Percentiles rank a stretch among this genome's conserved stretches.
Evolutionary conservation across 2,888 invertebrate genomes (phyloP).

Genomic region (Morpho helenor): DNA sequence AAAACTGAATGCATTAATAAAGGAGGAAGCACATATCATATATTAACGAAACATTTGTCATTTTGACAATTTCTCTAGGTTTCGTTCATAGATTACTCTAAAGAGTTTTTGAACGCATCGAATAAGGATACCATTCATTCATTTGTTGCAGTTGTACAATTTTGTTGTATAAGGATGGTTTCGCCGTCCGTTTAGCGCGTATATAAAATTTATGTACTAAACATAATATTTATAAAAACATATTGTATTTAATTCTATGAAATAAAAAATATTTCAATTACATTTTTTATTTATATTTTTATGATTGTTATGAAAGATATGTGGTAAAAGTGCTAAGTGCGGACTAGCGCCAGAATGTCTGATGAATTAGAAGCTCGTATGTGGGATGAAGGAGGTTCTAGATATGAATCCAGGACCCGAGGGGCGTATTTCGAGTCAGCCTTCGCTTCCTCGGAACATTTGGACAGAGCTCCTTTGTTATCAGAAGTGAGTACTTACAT

Average conservation of each 20-base stretch:
- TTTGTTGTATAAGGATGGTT: slow-evolving; percentile 1
- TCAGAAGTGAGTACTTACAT: slow-evolving; percentile 53
- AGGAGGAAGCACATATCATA: too few relatives aligned
- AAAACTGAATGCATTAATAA: too few relatives aligned
- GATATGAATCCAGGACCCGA: slow-evolving; percentile 57
- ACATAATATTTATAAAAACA: slow-evolving; percentile 1
- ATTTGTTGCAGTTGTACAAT: slow-evolving; percentile 20
- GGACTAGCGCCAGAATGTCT: slow-evolving; percentile 69
- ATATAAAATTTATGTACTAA: neutral
- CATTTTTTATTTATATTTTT: neutral
- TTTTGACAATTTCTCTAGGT: too few relatives aligned
- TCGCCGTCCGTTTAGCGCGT: neutral
- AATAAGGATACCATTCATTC: neutral
- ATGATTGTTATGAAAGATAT: slow-evolving; percentile 11
- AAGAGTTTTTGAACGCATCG: neutral
- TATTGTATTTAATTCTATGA: neutral
- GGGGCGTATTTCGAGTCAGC: slow-evolving; percentile 65
- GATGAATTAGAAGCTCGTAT: slow-evolving; percentile 72
- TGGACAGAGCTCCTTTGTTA: slow-evolving; percentile 68
- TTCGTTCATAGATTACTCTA: neutral
- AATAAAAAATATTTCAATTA: neutral
- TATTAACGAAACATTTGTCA: too few relatives aligned
- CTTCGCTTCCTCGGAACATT: slow-evolving; percentile 67
- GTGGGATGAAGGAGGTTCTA: slow-evolving; percentile 68
- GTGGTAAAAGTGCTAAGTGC: slow-evolving; percentile 17